Base-by-base conservation (phyloP, 2,888 invertebrate genomes). In the Macaria notata region DNA sequence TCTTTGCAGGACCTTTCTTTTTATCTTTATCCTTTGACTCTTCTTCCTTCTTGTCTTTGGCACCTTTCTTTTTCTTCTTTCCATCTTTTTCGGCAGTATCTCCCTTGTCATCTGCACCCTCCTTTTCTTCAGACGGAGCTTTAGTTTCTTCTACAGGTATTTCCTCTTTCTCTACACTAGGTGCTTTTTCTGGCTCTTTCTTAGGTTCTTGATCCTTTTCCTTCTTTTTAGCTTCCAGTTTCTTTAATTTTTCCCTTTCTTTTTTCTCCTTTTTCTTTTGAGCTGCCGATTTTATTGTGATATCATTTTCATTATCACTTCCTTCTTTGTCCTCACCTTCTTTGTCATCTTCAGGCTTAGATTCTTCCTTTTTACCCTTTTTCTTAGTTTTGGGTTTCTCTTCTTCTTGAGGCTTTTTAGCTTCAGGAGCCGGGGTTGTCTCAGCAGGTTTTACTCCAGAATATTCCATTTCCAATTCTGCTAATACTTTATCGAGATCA, bases 211-310 rank as follows among this genome's bases (percentile, higher is more conserved):
- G 82, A 8, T 83, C 83, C 44, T 84, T 84, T 58, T 86, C 89
- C 70, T 92, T 92, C 72, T 93, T 93, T 73, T 94, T 95, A 42
- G 94, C 93, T 58, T 95, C 95, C 68, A 93, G 86, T 68, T 95
- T 95, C 75, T 96, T 96, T 68, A 94, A 93, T 69, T 94, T 95
- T 73, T 95, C 95, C 9, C 96, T 93, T 82, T 97, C 96, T 71
- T 96, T 97, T 73, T 97, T 97, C 71, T 97, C 97, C 73, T 97
- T 97, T 75, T 96, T 97, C 86, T 97, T 97, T 76, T 97, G 96
- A 2, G 97, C 96, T 4, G 96, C 96, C 9, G 95, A 94, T 86
- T 97, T 96, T 9, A 96, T 92, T 0, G 95, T 94, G 19, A 89
- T 83, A 61, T 93, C 93, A 65, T 92, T 92, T 60, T 92, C 93